Conservation (phyloP, 2,888 invertebrate species). For the Hetaerina titia region DNA sequence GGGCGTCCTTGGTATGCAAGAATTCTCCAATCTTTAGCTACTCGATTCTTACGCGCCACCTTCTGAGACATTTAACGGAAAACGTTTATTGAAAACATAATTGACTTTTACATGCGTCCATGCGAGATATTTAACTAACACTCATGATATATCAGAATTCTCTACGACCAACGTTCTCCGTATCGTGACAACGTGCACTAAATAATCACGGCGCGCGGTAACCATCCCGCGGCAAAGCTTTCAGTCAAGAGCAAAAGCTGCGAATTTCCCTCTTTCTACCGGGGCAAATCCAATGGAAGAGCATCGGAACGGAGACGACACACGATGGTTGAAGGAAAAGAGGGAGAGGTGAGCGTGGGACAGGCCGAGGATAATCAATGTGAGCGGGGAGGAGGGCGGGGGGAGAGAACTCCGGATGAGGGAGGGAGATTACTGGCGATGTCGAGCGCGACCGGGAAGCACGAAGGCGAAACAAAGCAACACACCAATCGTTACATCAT, state of each 20-base stretch:
- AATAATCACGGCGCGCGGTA: neutral
- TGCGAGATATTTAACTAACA: neutral
- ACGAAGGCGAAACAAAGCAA: conserved; percentile 42
- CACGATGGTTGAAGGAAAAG: neutral
- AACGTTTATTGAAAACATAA: neutral
- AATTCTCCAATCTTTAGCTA: neutral
- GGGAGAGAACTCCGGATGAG: neutral
- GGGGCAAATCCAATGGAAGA: neutral
- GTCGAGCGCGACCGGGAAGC: conserved; percentile 36
- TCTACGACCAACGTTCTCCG: neutral
- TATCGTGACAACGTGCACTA: neutral
- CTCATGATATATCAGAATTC: neutral
- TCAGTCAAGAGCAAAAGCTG: neutral
- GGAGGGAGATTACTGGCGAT: conserved; percentile 6
- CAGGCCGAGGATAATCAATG: neutral
- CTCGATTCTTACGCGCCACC: neutral
- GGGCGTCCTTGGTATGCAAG: neutral
- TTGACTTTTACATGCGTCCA: neutral
- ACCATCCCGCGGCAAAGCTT: neutral
- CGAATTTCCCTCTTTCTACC: neutral
- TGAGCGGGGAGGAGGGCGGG: neutral
- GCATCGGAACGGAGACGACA: neutral
- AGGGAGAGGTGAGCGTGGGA: neutral
- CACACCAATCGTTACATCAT: conserved; percentile 51
- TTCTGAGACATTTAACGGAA: neutral